Evolutionary conservation across 2,888 invertebrate species (phyloP), one percentile per base, ranked within the genome.

Genomic region (Torymus aiolomorphi): DNA sequence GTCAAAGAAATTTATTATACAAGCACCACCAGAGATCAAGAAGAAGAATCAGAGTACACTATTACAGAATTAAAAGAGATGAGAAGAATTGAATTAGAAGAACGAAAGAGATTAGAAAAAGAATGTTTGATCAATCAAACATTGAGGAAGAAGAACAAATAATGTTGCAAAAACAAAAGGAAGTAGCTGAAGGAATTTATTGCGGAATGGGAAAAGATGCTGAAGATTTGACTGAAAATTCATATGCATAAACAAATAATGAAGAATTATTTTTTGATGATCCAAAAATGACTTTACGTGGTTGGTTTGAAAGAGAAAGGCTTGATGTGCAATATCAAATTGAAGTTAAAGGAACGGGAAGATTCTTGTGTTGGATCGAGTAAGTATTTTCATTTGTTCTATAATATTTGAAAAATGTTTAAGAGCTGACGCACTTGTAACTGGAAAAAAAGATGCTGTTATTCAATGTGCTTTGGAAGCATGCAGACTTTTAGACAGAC

Each of bases 191-290:
- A 83, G 97, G 97, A 3, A 95, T 97, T 82, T 94, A 95, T 88
- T 98, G 98, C 98, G 98, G 98, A 84, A 96, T 98, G 95, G 94
- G 96, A 94, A 97, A 97, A 84, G 97, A 97, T 86, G 97, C 97
- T 0, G 96, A 96, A 0, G 97, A 97, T 87, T 88, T 96, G 2
- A 90, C 94, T 0, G 95, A 96, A 83, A 97, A 97, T 91, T 97
- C 97, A 0, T 97, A 93, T 88, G 97, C 97, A 0, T 92, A 92
- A 69, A 94, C 95, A 0, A 94, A 93, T 66, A 96, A 97, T 88
- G 98, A 98, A 89, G 97, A 97, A 82, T 90, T 98, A 18, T 98
- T 97, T 89, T 91, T 97, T 56, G 95, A 97, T 72, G 98, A 99
- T 91, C 99, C 99, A 0, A 98, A 98, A 91, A 98, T 97, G 89